These are phyloP conservation scores for Perizoma affinitatum DNA, from an alignment of 2,888 invertebrate species.

Conservation along the genomic window DNA sequence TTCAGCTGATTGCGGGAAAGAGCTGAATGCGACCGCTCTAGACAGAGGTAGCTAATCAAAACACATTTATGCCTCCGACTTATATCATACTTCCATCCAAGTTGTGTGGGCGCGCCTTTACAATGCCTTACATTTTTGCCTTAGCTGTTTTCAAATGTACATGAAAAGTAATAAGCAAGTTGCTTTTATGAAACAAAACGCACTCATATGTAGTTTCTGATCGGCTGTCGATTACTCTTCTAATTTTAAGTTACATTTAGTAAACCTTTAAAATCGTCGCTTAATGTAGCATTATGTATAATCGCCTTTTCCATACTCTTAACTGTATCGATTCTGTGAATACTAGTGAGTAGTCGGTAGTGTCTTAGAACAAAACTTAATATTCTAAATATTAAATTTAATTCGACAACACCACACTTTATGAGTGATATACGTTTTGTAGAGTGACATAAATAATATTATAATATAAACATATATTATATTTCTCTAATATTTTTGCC, in stretches of 20 bases:
- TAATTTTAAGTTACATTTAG: constrained; percentile 47
- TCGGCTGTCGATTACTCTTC: constrained; percentile 62
- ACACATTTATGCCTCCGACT: too few species aligned
- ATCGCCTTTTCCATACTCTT: constrained; percentile 74
- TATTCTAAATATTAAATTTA: constrained; percentile 77
- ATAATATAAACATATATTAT: constrained; percentile 61
- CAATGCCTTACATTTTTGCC: constrained; percentile 22
- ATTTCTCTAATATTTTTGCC: constrained; percentile 74
- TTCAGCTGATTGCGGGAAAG: too few species aligned
- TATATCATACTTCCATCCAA: too few species aligned
- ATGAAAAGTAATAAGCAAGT: not conserved
- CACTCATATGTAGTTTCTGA: constrained; percentile 46
- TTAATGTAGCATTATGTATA: constrained; percentile 69
- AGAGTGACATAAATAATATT: constrained; percentile 56
- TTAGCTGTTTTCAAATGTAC: constrained; percentile 10
- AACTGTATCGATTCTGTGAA: constrained; percentile 80
- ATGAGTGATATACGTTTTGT: constrained; percentile 76
- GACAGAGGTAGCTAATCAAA: too few species aligned
- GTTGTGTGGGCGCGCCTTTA: constrained; percentile 16
- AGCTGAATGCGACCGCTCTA: too few species aligned
- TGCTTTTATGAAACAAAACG: constrained; percentile 34
- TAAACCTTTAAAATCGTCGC: constrained; percentile 46
- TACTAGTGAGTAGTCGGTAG: constrained; percentile 79
- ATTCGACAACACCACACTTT: constrained; percentile 78
- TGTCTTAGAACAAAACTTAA: constrained; percentile 79